Base-by-base conservation (phyloP, 2,888 invertebrate species). In the Apamea anceps region DNA sequence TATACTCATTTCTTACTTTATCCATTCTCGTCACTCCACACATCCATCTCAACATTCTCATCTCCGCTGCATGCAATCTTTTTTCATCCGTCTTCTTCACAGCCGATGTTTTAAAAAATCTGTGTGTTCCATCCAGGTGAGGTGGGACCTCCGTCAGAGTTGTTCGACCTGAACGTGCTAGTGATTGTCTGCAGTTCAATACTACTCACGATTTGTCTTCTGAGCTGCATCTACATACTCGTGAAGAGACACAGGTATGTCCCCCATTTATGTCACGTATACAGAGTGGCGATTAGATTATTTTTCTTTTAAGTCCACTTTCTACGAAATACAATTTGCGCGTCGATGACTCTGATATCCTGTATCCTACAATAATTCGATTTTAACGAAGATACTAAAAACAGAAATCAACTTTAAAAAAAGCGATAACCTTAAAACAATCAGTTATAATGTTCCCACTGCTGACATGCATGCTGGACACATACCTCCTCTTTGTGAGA, bases 161-260 rank as follows among this genome's bases (percentile, higher is more conserved):
- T 94, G 2, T 93, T 97, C 72, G 97, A 97, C 81, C 85, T 97
- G 21, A 97, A 97, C 84, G 94, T 96, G 93, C 77, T 97, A 54
- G 97, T 97, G 8, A 97, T 97, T 74, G 89, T 96, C 12, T 96
- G 96, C 92, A 97, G 97, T 83, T 96, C 95, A 2, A 93, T 96
- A 3, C 90, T 97, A 0, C 93, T 97, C 2, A 93, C 95, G 0
- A 89, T 96, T 10, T 97, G 97, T 74, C 91, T 97, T 2, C 81
- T 96, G 2, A 94, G 95, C 90, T 97, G 96, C 79, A 90, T 97
- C 54, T 97, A 96, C 77, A 96, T 97, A 63, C 91, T 97, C 2
- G 90, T 97, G 0, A 96, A 95, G 79, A 93, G 96, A 76, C 96
- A 96, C 60, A 95, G 96, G 97, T 72, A 72, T 60, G 72, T 18